Conservation (phyloP, 1,140 invertebrate genomes). For the Drosophila pandora region DNA sequence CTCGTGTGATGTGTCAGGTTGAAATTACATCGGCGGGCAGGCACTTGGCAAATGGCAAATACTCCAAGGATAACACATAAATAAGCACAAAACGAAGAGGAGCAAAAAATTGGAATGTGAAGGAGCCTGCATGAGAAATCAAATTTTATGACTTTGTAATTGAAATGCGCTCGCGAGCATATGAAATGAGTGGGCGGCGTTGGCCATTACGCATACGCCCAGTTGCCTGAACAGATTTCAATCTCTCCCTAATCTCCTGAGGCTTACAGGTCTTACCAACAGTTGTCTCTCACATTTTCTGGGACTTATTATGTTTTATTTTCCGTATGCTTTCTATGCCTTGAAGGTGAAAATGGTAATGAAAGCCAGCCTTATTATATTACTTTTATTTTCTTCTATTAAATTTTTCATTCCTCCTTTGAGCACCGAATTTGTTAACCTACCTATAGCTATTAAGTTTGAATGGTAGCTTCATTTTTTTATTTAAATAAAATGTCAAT, state of each 20-base stretch:
- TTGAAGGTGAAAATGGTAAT: neutral
- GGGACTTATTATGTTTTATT: neutral
- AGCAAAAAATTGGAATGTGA: slow-evolving; percentile 61
- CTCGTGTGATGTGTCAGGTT: slow-evolving; percentile 76
- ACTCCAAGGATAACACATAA: slow-evolving; percentile 68
- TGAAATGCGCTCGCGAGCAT: slow-evolving; percentile 64
- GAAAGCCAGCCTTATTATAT: neutral
- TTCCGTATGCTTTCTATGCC: neutral
- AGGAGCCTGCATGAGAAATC: slow-evolving; percentile 63
- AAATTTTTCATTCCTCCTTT: neutral
- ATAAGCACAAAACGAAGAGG: slow-evolving; percentile 47
- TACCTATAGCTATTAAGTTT: neutral
- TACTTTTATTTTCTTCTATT: neutral
- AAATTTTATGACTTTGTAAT: slow-evolving; percentile 81
- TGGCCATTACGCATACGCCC: slow-evolving; percentile 47
- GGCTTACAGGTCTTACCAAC: slow-evolving; percentile 7
- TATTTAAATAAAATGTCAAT: neutral
- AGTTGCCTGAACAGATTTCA: slow-evolving; percentile 25
- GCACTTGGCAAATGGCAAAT: slow-evolving; percentile 64
- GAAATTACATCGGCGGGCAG: slow-evolving; percentile 79
- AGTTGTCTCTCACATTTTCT: neutral
- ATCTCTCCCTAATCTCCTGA: slow-evolving; percentile 14
- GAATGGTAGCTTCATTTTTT: neutral
- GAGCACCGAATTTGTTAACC: neutral
- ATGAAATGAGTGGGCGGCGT: slow-evolving; percentile 35